phyloP scores from a whole-genome alignment of 2,797 vertebrate species.

The Hirundo rustica region DNA sequence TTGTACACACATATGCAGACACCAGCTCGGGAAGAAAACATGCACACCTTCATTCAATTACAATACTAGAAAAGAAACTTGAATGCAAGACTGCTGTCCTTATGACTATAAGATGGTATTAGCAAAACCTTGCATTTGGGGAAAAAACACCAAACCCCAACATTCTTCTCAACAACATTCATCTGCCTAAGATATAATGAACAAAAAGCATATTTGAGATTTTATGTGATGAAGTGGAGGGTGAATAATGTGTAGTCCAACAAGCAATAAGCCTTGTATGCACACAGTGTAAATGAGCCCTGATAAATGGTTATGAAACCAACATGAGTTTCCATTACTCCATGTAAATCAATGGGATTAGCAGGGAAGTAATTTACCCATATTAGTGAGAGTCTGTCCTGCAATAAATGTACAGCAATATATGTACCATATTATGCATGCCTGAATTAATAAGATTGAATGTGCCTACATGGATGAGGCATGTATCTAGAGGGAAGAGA shows the following conservation, averaged over 20 bases:
- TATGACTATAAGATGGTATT: background rate
- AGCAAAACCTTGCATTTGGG: background rate
- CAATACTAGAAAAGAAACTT: background rate
- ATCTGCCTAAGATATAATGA: background rate
- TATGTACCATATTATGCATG: background rate
- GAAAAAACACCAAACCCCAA: background rate
- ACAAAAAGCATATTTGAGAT: background rate
- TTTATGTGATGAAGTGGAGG: background rate
- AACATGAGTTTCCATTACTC: background rate
- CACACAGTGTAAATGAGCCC: background rate
- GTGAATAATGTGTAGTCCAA: background rate
- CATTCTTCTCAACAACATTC: background rate
- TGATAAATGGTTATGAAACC: background rate
- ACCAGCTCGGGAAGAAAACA: background rate
- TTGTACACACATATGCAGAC: background rate
- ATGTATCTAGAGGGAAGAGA: background rate
- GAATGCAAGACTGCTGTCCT: background rate
- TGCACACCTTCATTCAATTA: background rate
- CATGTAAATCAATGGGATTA: background rate
- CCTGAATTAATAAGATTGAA: background rate
- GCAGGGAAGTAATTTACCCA: background rate
- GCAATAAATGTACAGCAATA: background rate
- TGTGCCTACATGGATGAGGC: background rate
- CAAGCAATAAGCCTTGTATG: background rate
- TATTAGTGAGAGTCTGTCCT: background rate